Percentiles rank a stretch among this genome's conserved stretches.
Conservation (phyloP, 2,888 invertebrate species). For the Crossocerus cetratus region DNA sequence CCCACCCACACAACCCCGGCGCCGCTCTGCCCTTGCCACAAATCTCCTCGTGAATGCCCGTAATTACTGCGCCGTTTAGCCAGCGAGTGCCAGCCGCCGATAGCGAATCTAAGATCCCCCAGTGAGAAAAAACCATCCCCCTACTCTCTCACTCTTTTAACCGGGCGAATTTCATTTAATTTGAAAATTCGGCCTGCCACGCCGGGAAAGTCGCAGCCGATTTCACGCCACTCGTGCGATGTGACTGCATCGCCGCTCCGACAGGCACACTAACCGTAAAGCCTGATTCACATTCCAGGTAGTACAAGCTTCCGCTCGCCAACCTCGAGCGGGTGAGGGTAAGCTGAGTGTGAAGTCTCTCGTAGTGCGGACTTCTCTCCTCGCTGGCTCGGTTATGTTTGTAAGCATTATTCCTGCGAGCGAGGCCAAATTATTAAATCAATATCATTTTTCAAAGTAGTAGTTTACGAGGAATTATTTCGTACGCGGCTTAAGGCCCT, state of each 20-base stretch:
- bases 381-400: too few species aligned
- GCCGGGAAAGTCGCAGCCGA: background rate
- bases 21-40: background rate
- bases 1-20: too few species aligned
- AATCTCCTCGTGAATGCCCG: conserved; percentile 41
- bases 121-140: background rate
- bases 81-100: conserved; percentile 22
- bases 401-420: too few species aligned
- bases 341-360: too few species aligned
- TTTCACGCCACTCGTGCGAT: background rate
- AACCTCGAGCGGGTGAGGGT: too few species aligned
- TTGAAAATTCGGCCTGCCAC: background rate
- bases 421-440: too few species aligned
- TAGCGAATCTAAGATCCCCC: conserved; percentile 44
- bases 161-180: conserved; percentile 38
- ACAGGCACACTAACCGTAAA: background rate
- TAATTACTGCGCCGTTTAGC: conserved; percentile 40
- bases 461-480: too few species aligned
- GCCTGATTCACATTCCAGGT: too few species aligned
- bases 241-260: background rate
- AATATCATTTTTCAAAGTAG: too few species aligned
- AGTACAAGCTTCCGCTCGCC: too few species aligned
- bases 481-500: too few species aligned
- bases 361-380: too few species aligned
- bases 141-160: conserved; percentile 16